Conservation (phyloP, 2,888 invertebrate genomes). For the Pyrrhia umbra region DNA sequence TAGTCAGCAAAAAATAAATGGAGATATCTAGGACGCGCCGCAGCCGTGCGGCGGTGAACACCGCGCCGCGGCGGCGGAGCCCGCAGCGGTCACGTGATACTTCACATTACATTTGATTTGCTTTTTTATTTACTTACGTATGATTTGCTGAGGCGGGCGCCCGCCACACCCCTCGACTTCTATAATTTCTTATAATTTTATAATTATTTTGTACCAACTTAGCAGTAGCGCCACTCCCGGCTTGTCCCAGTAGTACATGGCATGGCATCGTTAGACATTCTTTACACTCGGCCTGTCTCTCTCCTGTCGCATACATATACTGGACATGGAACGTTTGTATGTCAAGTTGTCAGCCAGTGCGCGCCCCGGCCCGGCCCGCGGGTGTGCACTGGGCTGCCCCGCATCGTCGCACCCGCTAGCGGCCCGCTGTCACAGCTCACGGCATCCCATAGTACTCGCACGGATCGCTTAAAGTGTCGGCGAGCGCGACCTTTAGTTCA, state of each 20-base stretch:
- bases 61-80: constrained; percentile 19
- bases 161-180: constrained; percentile 57
- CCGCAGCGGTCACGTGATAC: constrained; percentile 53
- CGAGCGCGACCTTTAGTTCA: constrained; percentile 71
- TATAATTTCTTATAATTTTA: constrained; percentile 57
- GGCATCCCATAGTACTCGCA: constrained; percentile 46
- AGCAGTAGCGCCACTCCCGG: constrained; percentile 79
- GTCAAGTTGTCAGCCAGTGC: constrained; percentile 58
- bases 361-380: not conserved
- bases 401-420: constrained; percentile 42
- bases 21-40: not conserved
- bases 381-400: too few species aligned
- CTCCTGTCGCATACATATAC: constrained; percentile 66
- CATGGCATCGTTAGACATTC: constrained; percentile 84
- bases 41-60: not conserved
- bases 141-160: constrained; percentile 75
- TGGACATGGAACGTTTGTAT: constrained; percentile 34
- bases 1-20: not conserved
- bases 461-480: constrained; percentile 49
- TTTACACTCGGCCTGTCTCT: constrained; percentile 78
- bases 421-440: constrained; percentile 42
- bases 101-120: constrained; percentile 83
- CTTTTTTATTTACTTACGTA: constrained; percentile 75
- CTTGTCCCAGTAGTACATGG: constrained; percentile 81
- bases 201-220: constrained; percentile 63